phyloP scores from a whole-genome alignment of 2,113 vertebrate genomes.

The Xiphophorus couchianus region DNA sequence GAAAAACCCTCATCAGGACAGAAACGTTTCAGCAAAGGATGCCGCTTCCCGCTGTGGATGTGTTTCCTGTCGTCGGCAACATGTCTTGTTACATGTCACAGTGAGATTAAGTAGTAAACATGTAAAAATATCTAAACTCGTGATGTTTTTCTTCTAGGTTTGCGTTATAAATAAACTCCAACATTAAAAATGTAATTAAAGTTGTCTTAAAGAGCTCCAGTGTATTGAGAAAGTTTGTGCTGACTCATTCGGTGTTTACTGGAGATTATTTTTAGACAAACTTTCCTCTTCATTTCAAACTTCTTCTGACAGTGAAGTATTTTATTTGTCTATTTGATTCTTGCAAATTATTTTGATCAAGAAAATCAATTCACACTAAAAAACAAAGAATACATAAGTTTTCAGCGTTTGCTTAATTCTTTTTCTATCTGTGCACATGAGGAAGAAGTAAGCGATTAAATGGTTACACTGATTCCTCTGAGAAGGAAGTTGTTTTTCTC shows the following conservation, averaged over 20 bases:
- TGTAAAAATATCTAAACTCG: constrained; percentile 2
- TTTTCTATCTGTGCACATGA: background rate
- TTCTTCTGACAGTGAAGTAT: background rate
- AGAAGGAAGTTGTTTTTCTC: constrained; percentile 40
- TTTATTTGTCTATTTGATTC: background rate
- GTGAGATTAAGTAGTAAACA: background rate
- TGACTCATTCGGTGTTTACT: constrained; percentile 20
- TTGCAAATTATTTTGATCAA: too few species aligned
- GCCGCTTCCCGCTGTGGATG: background rate
- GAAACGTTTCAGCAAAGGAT: background rate
- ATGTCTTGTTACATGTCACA: background rate
- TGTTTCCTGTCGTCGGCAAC: background rate
- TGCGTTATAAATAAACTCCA: constrained; percentile 18
- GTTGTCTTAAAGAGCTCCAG: background rate
- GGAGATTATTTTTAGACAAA: background rate
- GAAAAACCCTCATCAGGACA: background rate
- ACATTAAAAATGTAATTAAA: constrained; percentile 7
- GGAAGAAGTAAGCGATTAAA: constrained; percentile 40
- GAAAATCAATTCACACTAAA: too few species aligned
- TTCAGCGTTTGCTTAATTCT: background rate
- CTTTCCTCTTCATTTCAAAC: background rate
- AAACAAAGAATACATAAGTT: background rate
- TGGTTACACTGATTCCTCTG: constrained; percentile 41
- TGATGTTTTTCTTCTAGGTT: background rate
- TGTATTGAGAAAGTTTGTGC: background rate